Percentiles rank a stretch among this genome's conserved stretches.
phyloP scores from a whole-genome alignment of 2,113 vertebrate genomes.

The Trogon melanurus region DNA sequence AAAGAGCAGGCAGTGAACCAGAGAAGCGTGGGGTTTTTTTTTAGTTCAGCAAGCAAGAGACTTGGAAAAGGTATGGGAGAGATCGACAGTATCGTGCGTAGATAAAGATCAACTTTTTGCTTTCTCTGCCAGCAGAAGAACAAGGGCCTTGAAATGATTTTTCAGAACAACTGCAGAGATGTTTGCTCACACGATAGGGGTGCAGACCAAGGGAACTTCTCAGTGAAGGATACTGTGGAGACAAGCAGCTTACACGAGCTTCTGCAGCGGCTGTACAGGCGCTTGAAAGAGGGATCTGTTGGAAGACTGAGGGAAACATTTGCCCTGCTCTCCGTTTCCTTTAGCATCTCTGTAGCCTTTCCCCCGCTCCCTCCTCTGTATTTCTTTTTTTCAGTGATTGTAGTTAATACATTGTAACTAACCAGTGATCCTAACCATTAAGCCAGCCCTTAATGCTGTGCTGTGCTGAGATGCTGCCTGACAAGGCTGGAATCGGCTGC shows the following conservation, averaged over 20 bases:
- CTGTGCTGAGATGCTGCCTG: not conserved
- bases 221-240: not conserved
- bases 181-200: not conserved
- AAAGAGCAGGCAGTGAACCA: not conserved
- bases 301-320: not conserved
- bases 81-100: fast-evolving
- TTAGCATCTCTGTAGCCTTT: not conserved
- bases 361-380: too few relatives aligned
- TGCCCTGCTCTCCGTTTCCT: not conserved
- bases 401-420: not conserved
- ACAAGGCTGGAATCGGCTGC: not conserved
- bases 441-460: not conserved
- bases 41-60: not conserved
- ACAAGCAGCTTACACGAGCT: not conserved
- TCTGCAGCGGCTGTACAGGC: not conserved
- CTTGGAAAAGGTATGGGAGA: not conserved
- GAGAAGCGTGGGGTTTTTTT: not conserved
- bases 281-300: not conserved
- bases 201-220: not conserved
- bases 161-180: not conserved
- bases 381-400: not conserved
- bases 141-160: not conserved
- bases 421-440: not conserved
- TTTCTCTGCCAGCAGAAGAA: not conserved
- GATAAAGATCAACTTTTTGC: not conserved